phyloP scores from a whole-genome alignment of 2,113 vertebrate species.

The Astatotilapia flaviijosephi region DNA sequence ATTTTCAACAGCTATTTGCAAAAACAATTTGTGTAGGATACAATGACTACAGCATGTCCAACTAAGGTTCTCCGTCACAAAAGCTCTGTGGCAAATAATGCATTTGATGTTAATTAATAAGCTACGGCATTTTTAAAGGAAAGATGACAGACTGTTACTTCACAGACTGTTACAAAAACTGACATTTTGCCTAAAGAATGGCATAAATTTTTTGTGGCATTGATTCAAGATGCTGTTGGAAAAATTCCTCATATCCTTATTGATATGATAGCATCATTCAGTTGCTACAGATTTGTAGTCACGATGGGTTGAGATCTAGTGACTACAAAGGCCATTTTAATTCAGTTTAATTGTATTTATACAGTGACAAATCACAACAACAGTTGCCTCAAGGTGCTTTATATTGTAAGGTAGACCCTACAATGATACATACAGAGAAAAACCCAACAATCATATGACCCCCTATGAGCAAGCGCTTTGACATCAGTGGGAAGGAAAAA shows the following conservation, averaged over 20 bases:
- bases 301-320: accelerated
- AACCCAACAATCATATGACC: neutral
- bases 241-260: neutral
- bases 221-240: neutral
- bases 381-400: neutral
- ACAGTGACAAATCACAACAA: accelerated
- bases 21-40: neutral
- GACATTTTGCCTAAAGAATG: neutral
- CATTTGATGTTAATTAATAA: neutral
- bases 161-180: too few species aligned
- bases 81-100: neutral
- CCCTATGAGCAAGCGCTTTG: neutral
- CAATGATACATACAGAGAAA: neutral
- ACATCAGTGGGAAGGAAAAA: neutral
- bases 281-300: neutral
- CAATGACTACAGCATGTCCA: neutral
- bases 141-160: neutral
- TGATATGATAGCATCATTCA: neutral
- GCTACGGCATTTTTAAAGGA: neutral
- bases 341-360: neutral
- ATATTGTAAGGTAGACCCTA: neutral
- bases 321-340: neutral
- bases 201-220: accelerated
- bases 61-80: neutral
- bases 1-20: neutral